Evolutionary conservation across 2,797 vertebrate species (phyloP).

Genomic region (Chelon auratus): DNA sequence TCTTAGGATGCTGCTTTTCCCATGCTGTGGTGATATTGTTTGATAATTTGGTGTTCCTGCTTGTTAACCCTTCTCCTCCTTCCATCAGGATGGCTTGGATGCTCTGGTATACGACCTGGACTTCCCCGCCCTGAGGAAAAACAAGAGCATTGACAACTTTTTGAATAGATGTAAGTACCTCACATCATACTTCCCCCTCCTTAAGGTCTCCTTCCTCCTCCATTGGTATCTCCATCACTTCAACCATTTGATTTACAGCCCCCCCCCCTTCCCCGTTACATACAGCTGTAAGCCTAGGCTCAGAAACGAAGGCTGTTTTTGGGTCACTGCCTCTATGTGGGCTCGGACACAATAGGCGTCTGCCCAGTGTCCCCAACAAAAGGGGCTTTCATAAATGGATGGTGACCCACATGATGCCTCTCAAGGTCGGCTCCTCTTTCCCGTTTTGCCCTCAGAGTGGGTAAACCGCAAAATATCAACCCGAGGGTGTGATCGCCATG

Average conservation of each 20-base stretch:
- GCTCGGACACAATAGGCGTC: slow-evolving; percentile 82
- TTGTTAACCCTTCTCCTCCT: slow-evolving; percentile 52
- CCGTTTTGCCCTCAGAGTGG: slow-evolving; percentile 42
- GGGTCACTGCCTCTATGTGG: slow-evolving; percentile 76
- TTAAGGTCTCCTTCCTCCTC: neutral
- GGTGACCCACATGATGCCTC: slow-evolving; percentile 81
- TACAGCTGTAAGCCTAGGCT: slow-evolving; percentile 41
- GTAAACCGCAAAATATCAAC: slow-evolving; percentile 29
- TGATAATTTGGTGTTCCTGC: slow-evolving; percentile 17
- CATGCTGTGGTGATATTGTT: slow-evolving; percentile 11
- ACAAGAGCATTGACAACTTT: slow-evolving; percentile 99
- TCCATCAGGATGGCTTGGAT: slow-evolving; percentile 94
- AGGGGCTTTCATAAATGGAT: slow-evolving; percentile 79
- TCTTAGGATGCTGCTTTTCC: slow-evolving; percentile 3
- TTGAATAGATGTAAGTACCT: slow-evolving; percentile 98
- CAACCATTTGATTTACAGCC: slow-evolving; percentile 42
- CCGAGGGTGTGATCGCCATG: neutral
- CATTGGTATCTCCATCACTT: slow-evolving; percentile 34
- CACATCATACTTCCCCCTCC: neutral
- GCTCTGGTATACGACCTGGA: slow-evolving; percentile 99
- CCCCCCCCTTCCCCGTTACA: slow-evolving; percentile 33
- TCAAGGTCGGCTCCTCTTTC: slow-evolving; percentile 62
- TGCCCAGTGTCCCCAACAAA: slow-evolving; percentile 80
- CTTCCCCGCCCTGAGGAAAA: slow-evolving; percentile 99
- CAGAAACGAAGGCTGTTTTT: slow-evolving; percentile 72